Conservation (phyloP, 37 sponge, comb jelly and placozoan genomes). For the Aplysina aerophoba region DNA sequence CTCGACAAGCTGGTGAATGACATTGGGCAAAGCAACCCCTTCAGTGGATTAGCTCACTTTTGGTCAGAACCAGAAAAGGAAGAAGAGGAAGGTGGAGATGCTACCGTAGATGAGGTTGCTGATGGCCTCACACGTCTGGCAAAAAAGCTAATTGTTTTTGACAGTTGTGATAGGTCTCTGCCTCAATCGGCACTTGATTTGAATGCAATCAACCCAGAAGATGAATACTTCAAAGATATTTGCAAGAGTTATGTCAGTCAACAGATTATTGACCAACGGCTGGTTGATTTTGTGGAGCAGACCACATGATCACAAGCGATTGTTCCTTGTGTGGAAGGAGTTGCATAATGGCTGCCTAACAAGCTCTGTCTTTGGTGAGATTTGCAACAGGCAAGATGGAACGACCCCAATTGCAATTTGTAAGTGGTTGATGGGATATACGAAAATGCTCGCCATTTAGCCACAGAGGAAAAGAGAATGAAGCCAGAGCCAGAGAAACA, state of each 20-base stretch:
- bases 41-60: conserved; percentile 17
- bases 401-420: not conserved
- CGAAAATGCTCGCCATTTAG: not conserved
- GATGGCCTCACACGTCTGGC: not conserved
- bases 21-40: not conserved
- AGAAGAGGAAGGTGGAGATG: not conserved
- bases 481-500: not conserved
- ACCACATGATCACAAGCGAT: conserved; percentile 11
- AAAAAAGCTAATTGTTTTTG: conserved; percentile 6
- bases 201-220: conserved; percentile 4
- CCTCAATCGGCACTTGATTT: conserved; percentile 19
- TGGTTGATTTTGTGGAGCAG: conserved; percentile 3
- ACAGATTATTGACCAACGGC: not conserved
- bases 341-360: conserved; percentile 8
- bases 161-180: not conserved
- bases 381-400: not conserved
- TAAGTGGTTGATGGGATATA: conserved; percentile 6
- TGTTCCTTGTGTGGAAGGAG: not conserved
- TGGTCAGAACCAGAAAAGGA: not conserved
- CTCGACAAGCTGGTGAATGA: not conserved
- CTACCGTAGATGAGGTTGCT: not conserved
- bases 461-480: not conserved
- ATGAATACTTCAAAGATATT: conserved; percentile 5
- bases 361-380: conserved; percentile 10
- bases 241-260: not conserved